Percentiles rank a stretch among this genome's conserved stretches.
Conservation (phyloP, 1,140 invertebrate species). For the Nasonia vitripennis region DNA sequence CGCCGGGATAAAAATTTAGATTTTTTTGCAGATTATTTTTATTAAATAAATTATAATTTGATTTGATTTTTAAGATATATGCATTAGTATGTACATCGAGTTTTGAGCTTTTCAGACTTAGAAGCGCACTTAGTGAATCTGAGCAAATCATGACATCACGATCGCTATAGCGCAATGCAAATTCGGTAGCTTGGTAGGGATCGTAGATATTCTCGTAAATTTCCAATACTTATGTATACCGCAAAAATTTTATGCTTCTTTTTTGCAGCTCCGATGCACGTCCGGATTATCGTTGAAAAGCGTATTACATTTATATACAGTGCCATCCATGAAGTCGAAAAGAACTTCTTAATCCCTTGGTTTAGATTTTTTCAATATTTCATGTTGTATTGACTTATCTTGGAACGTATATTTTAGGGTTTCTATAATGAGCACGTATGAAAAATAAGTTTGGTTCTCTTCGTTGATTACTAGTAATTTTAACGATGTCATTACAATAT, state of each 20-base stretch:
- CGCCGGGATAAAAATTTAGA: no score
- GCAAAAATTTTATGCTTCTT: constrained; percentile 65
- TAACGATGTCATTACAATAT: not conserved
- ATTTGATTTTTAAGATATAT: no score
- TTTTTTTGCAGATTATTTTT: no score
- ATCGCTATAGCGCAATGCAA: no score
- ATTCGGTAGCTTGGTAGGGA: no score
- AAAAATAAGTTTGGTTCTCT: constrained; percentile 52
- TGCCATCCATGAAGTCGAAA: constrained; percentile 61
- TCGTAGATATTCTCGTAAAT: constrained; percentile 48
- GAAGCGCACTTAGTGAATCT: no score
- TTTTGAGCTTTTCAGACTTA: no score
- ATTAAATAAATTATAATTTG: no score
- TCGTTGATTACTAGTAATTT: constrained; percentile 16
- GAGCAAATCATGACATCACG: no score
- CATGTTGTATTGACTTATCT: constrained; percentile 52
- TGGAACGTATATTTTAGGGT: constrained; percentile 55
- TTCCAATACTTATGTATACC: constrained; percentile 63
- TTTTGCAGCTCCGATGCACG: constrained; percentile 59
- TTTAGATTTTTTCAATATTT: constrained; percentile 29
- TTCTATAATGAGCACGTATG: constrained; percentile 58
- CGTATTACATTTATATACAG: constrained; percentile 57
- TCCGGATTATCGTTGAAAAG: constrained; percentile 61
- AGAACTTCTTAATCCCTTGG: constrained; percentile 23
- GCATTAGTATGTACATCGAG: no score